Percentiles rank a stretch among this genome's conserved stretches.
Evolutionary conservation across 2,113 vertebrate genomes (phyloP).

Genomic region (Laticauda laticaudata): DNA sequence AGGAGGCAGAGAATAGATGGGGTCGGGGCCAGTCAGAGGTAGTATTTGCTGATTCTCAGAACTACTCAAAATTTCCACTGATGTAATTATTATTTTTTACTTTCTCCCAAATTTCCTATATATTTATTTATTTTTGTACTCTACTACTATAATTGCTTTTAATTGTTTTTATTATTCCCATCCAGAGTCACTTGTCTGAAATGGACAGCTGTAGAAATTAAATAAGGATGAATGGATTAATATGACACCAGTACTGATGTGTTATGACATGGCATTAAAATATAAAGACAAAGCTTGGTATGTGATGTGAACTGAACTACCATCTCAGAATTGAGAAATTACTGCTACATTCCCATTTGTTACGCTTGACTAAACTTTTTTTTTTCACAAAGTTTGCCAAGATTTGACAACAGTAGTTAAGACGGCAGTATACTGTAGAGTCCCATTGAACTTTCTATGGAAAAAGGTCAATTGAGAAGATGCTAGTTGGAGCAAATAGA

Average conservation of each 20-base stretch:
- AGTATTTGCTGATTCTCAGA: too few species aligned
- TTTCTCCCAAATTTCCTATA: not conserved
- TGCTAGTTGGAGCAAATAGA: not conserved
- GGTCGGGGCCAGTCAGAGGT: too few species aligned
- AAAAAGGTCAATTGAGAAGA: not conserved
- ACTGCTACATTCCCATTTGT: not conserved
- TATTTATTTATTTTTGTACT: not conserved
- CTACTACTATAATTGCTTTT: not conserved
- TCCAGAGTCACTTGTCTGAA: not conserved
- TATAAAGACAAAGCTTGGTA: not conserved
- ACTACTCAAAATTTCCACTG: too few species aligned
- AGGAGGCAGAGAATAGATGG: too few species aligned
- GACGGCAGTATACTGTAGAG: not conserved
- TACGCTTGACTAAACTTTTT: not conserved
- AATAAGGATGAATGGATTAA: not conserved
- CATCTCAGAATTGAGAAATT: not conserved
- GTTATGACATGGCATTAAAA: not conserved
- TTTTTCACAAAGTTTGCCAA: not conserved
- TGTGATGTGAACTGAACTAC: not conserved
- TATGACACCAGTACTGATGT: not conserved
- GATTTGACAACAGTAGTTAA: not conserved
- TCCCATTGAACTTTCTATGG: not conserved
- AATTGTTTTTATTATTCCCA: not conserved
- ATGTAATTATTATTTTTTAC: not conserved
- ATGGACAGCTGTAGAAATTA: not conserved